A percentile compares a stretch with the other conserved stretches of the same genome.
Evolutionary conservation across 2,888 invertebrate genomes (phyloP).

Genomic region (Clistopyga incitator): DNA sequence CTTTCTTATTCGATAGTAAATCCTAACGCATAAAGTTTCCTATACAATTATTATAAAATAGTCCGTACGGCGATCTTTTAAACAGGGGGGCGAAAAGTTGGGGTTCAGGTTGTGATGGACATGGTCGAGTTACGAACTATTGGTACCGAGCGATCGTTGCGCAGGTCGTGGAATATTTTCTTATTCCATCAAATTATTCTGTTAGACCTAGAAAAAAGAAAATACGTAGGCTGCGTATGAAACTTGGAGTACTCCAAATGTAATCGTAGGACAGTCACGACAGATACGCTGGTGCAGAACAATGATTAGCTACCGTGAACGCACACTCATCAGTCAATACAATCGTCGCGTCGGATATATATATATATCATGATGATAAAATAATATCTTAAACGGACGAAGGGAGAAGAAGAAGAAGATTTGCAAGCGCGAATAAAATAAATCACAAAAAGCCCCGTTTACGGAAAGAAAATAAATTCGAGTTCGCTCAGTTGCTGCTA

Average conservation of each 20-base stretch:
- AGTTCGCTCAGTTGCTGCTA: constrained; percentile 26
- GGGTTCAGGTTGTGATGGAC: constrained; percentile 13
- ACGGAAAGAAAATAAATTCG: constrained; percentile 7
- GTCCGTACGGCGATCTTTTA: constrained; percentile 45
- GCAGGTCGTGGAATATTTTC: constrained; percentile 50
- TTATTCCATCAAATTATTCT: constrained; percentile 78
- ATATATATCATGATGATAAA: constrained; percentile 19
- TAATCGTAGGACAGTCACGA: constrained; percentile 44
- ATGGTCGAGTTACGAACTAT: constrained; percentile 51
- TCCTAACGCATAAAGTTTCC: constrained; percentile 40
- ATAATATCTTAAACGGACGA: constrained; percentile 29
- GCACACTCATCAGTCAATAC: constrained; percentile 48
- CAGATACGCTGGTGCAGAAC: constrained; percentile 49
- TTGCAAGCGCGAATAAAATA: constrained; percentile 18
- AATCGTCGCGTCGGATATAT: constrained; percentile 21
- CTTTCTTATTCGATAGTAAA: constrained; percentile 41
- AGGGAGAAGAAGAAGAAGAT: constrained; percentile 24
- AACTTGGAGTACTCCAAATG: constrained; percentile 16
- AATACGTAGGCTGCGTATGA: constrained; percentile 62
- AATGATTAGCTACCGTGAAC: constrained; percentile 37
- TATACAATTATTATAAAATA: constrained; percentile 65
- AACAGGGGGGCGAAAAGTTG: constrained; percentile 22
- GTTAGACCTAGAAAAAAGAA: constrained; percentile 80
- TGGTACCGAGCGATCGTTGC: constrained; percentile 46
- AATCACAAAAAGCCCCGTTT: neutral